Evolutionary conservation across 92 coral and sea anemone genomes (phyloP), one percentile per base, ranked within the genome.

Genomic region (Siderastrea radians): DNA sequence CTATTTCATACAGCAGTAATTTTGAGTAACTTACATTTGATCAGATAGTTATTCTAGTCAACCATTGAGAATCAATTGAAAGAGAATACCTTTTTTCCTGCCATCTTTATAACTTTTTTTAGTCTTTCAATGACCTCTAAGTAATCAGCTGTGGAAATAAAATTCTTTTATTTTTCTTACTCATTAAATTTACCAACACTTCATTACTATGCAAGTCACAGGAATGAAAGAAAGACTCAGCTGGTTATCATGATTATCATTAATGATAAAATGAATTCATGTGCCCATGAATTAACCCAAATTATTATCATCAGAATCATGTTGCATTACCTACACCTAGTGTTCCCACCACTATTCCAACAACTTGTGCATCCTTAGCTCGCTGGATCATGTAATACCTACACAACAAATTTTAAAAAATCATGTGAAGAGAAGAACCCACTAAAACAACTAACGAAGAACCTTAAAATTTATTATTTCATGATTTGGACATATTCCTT

Each of bases 341-440:
- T 13, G 99, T 97, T 54, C 98, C 99, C 66, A 97, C 93, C 48
- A 94, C 95, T 15, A 97, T 94, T 59, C 99, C 99, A 90, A 97
- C 94, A 9, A 97, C 95, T 75, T 89, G 97, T 2, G 99, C 96
- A 84, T 97, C 99, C 81, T 97, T 97, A 16, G 99, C 99, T 82
- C 90, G 91, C 68, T 97, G 96, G 76, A 97, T 97, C 95, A 95
- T 87, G 67, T 95, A 95, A 83, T 97, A 97, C 78, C 99, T 94
- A 67, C 6, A 6, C 7, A 75, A 47, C 14, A 16, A 38, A 55
- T 12, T 67, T 13, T 58, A 43, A 49, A 51, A 85, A 50, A 7
- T 61, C 67, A 80, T 19, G 2, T 38, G 3, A 45, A 43, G 14
- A 0, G 11, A 16, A 9, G 51, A 17, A 19, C 7, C 46, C 11